Conservation (phyloP, 2,888 invertebrate species). For the Sarcophaga caerulescens region DNA sequence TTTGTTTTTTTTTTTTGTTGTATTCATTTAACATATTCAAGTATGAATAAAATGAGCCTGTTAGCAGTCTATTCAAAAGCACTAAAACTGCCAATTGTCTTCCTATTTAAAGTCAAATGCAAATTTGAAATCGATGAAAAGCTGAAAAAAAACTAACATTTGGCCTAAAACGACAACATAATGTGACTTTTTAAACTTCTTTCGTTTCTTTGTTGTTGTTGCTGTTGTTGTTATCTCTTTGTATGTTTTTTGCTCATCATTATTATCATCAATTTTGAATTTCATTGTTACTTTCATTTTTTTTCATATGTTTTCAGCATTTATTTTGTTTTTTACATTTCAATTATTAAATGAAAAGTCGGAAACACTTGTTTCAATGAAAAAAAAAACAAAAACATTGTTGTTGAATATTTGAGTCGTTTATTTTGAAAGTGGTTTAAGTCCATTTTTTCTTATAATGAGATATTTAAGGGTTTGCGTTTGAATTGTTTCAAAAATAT, state of each 20-base stretch:
- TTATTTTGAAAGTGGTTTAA: too few relatives aligned
- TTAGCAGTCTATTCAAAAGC: too few relatives aligned
- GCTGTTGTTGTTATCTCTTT: too few relatives aligned
- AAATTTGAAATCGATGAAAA: neutral
- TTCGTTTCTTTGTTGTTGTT: conserved; percentile 3
- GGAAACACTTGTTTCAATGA: conserved; percentile 49
- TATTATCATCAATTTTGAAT: too few relatives aligned
- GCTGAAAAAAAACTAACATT: neutral
- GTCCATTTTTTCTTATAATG: too few relatives aligned
- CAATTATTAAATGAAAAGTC: conserved; percentile 49
- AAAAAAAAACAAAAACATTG: neutral
- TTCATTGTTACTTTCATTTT: conserved; percentile 8
- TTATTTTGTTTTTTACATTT: conserved; percentile 49
- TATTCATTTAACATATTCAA: too few relatives aligned
- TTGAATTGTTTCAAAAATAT: too few relatives aligned
- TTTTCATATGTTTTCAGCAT: neutral
- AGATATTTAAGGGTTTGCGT: too few relatives aligned
- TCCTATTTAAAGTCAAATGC: neutral
- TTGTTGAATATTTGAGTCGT: too few relatives aligned
- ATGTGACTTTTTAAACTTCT: conserved; percentile 1
- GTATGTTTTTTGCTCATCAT: too few relatives aligned
- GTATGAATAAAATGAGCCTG: too few relatives aligned
- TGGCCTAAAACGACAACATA: neutral
- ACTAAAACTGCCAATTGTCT: neutral
- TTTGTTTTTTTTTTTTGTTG: too few relatives aligned